Evolutionary conservation across 1,140 invertebrate genomes (phyloP).

Genomic region (Thaumatotibia leucotreta): DNA sequence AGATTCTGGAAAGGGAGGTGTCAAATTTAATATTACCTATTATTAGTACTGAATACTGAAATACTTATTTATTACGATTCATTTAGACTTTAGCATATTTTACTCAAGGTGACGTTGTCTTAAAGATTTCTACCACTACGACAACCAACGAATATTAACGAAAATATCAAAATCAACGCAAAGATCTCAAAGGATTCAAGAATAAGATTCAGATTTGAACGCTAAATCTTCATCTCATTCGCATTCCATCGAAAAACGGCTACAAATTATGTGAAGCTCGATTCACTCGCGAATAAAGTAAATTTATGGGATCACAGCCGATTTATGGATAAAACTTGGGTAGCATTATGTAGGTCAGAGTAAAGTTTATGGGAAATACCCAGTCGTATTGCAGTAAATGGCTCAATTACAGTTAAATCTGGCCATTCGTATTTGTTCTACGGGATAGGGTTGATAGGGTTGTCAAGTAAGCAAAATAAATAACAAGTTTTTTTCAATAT

Average conservation of each 20-base stretch:
- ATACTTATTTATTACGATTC: too few relatives aligned
- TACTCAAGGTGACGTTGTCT: too few relatives aligned
- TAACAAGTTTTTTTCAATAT: not conserved
- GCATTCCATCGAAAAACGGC: not conserved
- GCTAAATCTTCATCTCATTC: not conserved
- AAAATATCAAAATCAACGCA: too few relatives aligned
- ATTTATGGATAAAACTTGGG: conserved; percentile 6
- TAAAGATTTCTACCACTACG: too few relatives aligned
- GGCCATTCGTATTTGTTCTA: not conserved
- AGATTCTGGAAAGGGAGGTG: too few relatives aligned
- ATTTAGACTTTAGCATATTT: too few relatives aligned
- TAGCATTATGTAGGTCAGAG: not conserved
- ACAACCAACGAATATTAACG: too few relatives aligned
- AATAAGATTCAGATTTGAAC: not conserved
- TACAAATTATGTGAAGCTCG: not conserved
- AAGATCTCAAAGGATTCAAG: not conserved
- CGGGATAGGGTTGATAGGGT: not conserved
- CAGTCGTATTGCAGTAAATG: not conserved
- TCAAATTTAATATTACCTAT: too few relatives aligned
- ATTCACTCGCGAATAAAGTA: not conserved
- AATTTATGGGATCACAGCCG: not conserved
- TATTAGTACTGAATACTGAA: too few relatives aligned
- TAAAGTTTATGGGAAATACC: not conserved
- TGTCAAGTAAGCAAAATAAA: not conserved
- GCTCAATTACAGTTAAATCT: not conserved